Percentiles rank a stretch among this genome's conserved stretches.
Evolutionary conservation across 1,140 invertebrate genomes (phyloP).

Genomic region (Nasonia vitripennis): DNA sequence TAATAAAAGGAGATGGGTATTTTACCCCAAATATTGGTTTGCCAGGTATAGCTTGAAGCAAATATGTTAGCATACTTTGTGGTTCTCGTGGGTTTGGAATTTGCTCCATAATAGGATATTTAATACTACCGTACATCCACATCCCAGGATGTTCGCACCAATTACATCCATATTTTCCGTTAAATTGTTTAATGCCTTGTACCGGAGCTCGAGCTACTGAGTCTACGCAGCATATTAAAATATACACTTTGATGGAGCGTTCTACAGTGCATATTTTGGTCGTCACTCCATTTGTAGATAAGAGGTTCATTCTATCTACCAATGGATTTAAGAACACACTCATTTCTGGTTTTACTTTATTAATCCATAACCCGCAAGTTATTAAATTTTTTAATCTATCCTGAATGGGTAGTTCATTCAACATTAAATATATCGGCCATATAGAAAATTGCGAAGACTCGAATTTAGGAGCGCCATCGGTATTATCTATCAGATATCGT

Average conservation of each 20-base stretch:
- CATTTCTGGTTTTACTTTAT: slow-evolving; percentile 37
- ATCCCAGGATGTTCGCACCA: no score
- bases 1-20: no score
- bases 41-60: no score
- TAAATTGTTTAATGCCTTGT: no score
- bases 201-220: no score
- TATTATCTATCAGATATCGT: background rate
- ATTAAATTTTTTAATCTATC: background rate
- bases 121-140: no score
- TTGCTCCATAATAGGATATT: no score
- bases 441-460: background rate
- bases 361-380: slow-evolving; percentile 5
- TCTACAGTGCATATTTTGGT: no score
- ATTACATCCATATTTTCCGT: no score
- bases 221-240: slow-evolving; percentile 40
- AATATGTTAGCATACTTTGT: no score
- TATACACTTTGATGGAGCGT: background rate
- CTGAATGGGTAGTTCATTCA: background rate
- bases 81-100: no score
- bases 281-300: background rate
- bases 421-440: background rate
- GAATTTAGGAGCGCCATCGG: background rate
- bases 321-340: background rate
- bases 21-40: no score
- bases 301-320: background rate